A percentile compares a stretch with the other conserved stretches of the same genome.
Evolutionary conservation across 2,113 vertebrate genomes (phyloP).

Genomic region (Corydoras maculifer): DNA sequence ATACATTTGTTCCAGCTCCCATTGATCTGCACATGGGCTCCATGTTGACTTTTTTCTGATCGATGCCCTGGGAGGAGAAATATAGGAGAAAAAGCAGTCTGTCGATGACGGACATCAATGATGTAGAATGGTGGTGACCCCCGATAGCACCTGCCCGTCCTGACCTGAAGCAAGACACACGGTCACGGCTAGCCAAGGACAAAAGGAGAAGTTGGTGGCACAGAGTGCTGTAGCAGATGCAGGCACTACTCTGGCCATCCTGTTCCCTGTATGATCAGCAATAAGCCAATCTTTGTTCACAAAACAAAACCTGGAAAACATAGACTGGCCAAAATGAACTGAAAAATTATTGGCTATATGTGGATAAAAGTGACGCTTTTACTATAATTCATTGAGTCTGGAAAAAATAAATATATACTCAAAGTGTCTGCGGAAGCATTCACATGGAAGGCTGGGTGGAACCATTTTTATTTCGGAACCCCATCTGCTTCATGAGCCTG

Average conservation of each 20-base stretch:
- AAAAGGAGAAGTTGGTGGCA: slow-evolving; percentile 43
- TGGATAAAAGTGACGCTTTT: not conserved
- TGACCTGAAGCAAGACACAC: slow-evolving; percentile 23
- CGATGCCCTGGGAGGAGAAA: slow-evolving; percentile 42
- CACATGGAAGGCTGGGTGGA: slow-evolving; percentile 24
- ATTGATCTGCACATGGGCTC: slow-evolving; percentile 45
- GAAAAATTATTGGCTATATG: not conserved
- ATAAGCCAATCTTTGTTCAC: slow-evolving; percentile 1
- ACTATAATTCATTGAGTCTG: not conserved
- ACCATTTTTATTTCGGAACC: slow-evolving; percentile 29
- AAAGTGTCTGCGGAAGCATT: slow-evolving; percentile 14
- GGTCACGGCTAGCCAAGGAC: slow-evolving; percentile 44
- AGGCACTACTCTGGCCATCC: slow-evolving; percentile 47
- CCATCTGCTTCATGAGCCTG: slow-evolving; percentile 29
- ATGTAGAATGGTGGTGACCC: slow-evolving; percentile 46
- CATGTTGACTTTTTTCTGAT: slow-evolving; percentile 42
- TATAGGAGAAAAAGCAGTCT: slow-evolving; percentile 12
- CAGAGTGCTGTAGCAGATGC: slow-evolving; percentile 44
- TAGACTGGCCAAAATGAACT: not conserved
- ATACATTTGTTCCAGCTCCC: slow-evolving; percentile 35
- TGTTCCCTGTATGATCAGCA: slow-evolving; percentile 41
- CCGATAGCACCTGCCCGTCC: slow-evolving; percentile 40
- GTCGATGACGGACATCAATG: slow-evolving; percentile 50
- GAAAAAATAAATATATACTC: slow-evolving; percentile 20
- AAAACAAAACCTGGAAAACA: not conserved